These are phyloP conservation scores for Metopolophium dirhodum DNA, from an alignment of 1,140 invertebrate species.

Conservation along the genomic window DNA sequence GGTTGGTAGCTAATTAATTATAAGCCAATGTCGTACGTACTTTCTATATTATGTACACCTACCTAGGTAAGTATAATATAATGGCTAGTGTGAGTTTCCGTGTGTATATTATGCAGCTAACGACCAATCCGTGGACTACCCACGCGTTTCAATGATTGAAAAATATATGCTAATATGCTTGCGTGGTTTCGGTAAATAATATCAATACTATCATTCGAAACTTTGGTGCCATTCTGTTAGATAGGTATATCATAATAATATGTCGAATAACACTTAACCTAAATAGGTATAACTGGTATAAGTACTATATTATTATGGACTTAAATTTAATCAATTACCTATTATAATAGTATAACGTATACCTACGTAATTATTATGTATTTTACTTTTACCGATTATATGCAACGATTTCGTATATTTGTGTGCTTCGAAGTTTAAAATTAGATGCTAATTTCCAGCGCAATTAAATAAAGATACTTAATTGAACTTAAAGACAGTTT, in stretches of 20 bases:
- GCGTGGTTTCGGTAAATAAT: too few relatives aligned
- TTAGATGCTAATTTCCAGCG: background rate
- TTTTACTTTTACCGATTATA: background rate
- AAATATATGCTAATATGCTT: too few relatives aligned
- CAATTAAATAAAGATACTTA: background rate
- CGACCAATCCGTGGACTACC: background rate
- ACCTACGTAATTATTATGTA: background rate
- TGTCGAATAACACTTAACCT: too few relatives aligned
- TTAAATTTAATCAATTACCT: too few relatives aligned
- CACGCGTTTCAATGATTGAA: background rate
- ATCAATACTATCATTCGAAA: too few relatives aligned
- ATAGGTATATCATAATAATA: too few relatives aligned
- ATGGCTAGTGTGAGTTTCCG: background rate
- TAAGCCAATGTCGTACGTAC: background rate
- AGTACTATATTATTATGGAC: too few relatives aligned
- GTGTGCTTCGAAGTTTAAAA: background rate
- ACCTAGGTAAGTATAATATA: background rate
- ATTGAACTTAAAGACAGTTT: background rate
- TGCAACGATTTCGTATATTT: background rate
- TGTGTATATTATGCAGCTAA: background rate
- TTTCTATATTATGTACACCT: background rate
- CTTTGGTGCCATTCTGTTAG: too few relatives aligned
- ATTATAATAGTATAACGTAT: too few relatives aligned
- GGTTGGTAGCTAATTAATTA: background rate
- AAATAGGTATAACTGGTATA: too few relatives aligned